Evolutionary conservation across 2,797 vertebrate species (phyloP).

Genomic region (Gymnocypris eckloni): DNA sequence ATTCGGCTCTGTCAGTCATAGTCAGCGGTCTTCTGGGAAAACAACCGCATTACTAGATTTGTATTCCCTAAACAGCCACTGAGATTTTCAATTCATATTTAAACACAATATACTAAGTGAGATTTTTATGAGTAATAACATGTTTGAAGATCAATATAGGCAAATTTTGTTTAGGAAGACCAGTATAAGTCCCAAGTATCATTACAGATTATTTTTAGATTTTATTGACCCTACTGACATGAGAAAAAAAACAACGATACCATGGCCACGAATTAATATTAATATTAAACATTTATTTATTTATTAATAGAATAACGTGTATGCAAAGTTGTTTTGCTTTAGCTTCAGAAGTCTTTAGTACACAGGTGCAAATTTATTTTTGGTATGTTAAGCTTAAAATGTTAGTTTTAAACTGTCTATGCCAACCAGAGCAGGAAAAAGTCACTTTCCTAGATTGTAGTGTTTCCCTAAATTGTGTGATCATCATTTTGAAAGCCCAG

Average conservation of each 20-base stretch:
- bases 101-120: background rate
- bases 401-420: background rate
- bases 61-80: background rate
- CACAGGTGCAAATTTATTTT: background rate
- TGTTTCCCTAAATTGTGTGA: slow-evolving; percentile 71
- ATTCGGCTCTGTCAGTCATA: slow-evolving; percentile 58
- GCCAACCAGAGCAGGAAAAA: slow-evolving; percentile 76
- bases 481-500: slow-evolving; percentile 70
- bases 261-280: background rate
- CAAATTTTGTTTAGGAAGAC: background rate
- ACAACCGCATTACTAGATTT: slow-evolving; percentile 5
- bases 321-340: slow-evolving; percentile 2
- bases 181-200: background rate
- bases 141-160: background rate
- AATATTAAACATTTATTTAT: background rate
- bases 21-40: slow-evolving; percentile 50
- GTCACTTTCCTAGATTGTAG: slow-evolving; percentile 65
- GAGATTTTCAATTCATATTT: background rate
- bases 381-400: background rate
- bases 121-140: background rate
- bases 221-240: background rate
- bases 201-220: background rate
- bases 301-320: background rate
- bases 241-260: background rate
- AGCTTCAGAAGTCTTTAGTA: background rate